A percentile compares a stretch with the other conserved stretches of the same genome.
Conservation (phyloP, 2,888 invertebrate species). For the Agrochola macilenta region DNA sequence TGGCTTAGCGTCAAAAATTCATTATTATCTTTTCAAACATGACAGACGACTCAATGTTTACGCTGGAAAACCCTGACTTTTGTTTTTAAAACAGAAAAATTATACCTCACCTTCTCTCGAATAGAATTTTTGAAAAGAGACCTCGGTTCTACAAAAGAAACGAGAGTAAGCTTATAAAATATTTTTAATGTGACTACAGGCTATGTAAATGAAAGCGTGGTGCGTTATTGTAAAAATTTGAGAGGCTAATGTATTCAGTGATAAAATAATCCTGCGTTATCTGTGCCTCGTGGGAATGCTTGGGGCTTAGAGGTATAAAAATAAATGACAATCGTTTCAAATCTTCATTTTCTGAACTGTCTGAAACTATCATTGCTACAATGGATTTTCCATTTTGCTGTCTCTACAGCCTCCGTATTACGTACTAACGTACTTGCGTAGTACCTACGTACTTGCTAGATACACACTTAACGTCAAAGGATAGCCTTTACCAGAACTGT, state of each 20-base stretch:
- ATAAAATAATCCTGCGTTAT: conserved; percentile 41
- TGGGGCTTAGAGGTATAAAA: not conserved
- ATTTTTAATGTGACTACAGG: conserved; percentile 37
- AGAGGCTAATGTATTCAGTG: conserved; percentile 16
- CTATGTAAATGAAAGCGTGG: conserved; percentile 37
- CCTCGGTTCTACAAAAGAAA: conserved; percentile 39
- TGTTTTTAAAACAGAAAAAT: conserved; percentile 20
- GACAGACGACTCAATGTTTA: conserved; percentile 3
- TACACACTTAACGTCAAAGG: no score
- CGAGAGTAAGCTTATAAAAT: conserved; percentile 40
- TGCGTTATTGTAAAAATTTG: conserved; percentile 33
- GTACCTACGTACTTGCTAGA: no score
- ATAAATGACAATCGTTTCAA: conserved; percentile 4
- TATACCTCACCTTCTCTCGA: conserved; percentile 6
- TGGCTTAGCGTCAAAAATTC: conserved; percentile 1
- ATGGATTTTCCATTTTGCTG: not conserved
- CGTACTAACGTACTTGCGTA: no score
- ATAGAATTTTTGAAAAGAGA: conserved; percentile 42
- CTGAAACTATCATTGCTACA: no score
- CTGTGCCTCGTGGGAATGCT: conserved; percentile 17
- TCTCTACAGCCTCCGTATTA: no score
- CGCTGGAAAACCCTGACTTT: not conserved
- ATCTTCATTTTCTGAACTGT: not conserved
- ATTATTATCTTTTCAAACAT: conserved; percentile 25
- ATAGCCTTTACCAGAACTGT: no score